These are phyloP conservation scores for Morone chrysops DNA, from an alignment of 2,113 vertebrate species.

Conservation along the genomic window DNA sequence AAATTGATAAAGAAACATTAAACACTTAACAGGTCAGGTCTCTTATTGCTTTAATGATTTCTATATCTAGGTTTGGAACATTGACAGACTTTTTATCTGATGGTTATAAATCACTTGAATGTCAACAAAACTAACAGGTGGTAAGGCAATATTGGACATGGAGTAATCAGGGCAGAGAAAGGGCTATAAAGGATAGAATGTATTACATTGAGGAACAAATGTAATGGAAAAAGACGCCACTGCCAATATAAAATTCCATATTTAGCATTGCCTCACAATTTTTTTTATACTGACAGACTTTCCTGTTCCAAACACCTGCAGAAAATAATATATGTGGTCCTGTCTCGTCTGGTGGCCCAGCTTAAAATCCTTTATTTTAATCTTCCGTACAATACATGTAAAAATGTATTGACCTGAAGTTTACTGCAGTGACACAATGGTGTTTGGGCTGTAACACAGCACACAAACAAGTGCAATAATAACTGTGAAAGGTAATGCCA, in stretches of 20 bases:
- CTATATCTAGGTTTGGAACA: slow-evolving; percentile 33
- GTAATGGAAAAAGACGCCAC: not conserved
- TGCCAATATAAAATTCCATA: not conserved
- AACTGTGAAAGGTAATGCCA: not conserved
- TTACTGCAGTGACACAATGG: not conserved
- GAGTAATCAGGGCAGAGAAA: not conserved
- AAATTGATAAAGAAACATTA: slow-evolving; percentile 28
- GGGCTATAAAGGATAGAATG: not conserved
- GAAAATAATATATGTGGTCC: too few species aligned
- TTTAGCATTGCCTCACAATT: not conserved
- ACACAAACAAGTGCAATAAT: not conserved
- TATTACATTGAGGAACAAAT: not conserved
- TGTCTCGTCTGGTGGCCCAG: too few species aligned
- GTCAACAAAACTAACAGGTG: slow-evolving; percentile 2
- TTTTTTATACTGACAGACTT: not conserved
- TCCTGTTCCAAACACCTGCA: not conserved
- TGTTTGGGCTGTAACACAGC: not conserved
- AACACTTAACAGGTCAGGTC: slow-evolving; percentile 4
- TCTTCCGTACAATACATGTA: not conserved
- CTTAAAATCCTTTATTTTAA: not conserved
- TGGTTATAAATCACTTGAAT: slow-evolving; percentile 30
- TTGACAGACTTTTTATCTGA: slow-evolving; percentile 26
- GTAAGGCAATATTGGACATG: not conserved
- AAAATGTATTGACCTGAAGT: not conserved
- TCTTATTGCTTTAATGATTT: slow-evolving; percentile 34